These are phyloP conservation scores for Ceyx margarethae DNA, from an alignment of 2,113 vertebrate genomes.

Conservation along the genomic window DNA sequence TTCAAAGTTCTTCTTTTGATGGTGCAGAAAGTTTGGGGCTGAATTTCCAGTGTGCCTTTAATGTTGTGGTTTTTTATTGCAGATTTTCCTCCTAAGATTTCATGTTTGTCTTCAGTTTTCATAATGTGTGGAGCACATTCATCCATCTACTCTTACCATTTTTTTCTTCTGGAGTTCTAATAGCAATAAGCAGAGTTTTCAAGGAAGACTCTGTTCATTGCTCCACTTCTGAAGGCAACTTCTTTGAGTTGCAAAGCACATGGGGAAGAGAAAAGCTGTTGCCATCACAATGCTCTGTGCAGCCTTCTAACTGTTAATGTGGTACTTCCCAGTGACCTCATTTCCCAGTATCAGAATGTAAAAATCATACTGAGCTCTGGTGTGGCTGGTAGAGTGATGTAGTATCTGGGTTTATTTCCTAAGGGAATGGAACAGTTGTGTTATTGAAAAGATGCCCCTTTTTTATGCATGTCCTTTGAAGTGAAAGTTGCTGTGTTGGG, in stretches of 20 bases:
- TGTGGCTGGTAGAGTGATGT: background rate
- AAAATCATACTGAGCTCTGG: background rate
- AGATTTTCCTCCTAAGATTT: background rate
- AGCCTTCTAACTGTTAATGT: background rate
- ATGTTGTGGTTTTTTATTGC: background rate
- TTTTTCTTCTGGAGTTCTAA: background rate
- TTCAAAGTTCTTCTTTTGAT: background rate
- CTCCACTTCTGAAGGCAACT: background rate
- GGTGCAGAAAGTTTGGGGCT: background rate
- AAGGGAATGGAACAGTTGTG: accelerated
- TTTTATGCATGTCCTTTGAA: background rate
- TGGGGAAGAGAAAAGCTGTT: background rate
- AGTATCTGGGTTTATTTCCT: background rate
- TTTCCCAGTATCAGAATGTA: background rate
- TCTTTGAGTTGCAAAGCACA: background rate
- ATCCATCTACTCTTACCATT: background rate
- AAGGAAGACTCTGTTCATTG: constrained; percentile 25
- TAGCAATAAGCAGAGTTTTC: background rate
- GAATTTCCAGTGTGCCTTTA: background rate
- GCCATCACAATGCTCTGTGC: background rate
- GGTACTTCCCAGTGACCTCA: background rate
- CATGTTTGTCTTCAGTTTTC: background rate
- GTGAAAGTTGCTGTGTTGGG: background rate
- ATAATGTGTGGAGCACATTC: background rate
- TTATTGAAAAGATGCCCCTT: background rate